Base-by-base conservation (phyloP, 2,797 vertebrate species). In the Tadarida brasiliensis region DNA sequence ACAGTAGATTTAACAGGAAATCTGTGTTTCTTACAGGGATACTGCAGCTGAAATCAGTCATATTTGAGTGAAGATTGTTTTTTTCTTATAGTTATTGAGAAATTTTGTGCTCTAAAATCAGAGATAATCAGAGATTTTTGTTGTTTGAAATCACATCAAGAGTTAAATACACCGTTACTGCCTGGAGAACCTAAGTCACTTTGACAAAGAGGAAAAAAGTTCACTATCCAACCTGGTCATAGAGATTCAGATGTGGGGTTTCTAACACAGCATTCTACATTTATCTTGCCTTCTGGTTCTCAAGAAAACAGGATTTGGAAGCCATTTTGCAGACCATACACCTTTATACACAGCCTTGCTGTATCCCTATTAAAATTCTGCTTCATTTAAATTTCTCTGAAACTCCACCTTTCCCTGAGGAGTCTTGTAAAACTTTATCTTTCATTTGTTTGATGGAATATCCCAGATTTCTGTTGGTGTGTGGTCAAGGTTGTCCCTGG, bases 361-460 rank as follows among this genome's bases (percentile, higher is more conserved):
- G 73, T 59, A 71, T 82, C 24, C 7, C 28, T 61, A 30, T 59
- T 35, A 70, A 83, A 91, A 74, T 24, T 28, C 9, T 86, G 11
- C 15, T 81, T 85, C 19, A 74, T 85, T 56, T 76, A 73, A 67
- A 59, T 83, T 77, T 91, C 6, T 89, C 47, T 86, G 47, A 78
- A 24, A 20, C 7, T 47, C 20, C 12, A 47, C 4, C 8, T 15
- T 86, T 90, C 20, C 65, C 35, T 9, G 77, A 51, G 49, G 11
- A 78, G 8, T 61, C 35, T 49, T 26, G 57, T 49, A 82, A 94
- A 92, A 94, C 9, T 68, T 56, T 57, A 0, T 22, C 15, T 74
- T 87, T 51, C 33, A 24, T 93, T 89, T 92, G 17, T 95, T 76
- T 87, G 57, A 67, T 67, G n/a, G 77, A 11, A 70, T 67, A 35